phyloP scores from a whole-genome alignment of 2,113 vertebrate genomes.

The Cepphus grylle region DNA sequence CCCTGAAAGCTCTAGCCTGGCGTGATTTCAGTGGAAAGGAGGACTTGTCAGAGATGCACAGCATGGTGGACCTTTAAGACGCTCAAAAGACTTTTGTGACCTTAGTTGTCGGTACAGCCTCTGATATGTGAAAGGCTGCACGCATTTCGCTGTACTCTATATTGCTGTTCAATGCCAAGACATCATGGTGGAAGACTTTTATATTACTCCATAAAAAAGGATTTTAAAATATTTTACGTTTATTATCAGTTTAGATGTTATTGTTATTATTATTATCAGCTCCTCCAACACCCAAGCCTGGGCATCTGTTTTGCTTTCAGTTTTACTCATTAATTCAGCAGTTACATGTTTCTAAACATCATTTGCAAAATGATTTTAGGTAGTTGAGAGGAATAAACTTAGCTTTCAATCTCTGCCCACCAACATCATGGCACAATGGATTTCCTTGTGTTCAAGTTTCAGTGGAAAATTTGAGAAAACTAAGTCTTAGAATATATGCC shows the following conservation, averaged over 20 bases:
- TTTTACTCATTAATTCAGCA: neutral
- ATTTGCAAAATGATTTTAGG: neutral
- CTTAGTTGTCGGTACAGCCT: neutral
- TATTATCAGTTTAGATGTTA: neutral
- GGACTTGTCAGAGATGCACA: neutral
- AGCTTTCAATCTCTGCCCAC: neutral
- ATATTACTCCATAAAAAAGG: neutral
- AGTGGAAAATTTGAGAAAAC: neutral
- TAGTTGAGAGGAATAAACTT: neutral
- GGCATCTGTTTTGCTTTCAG: neutral
- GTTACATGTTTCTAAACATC: neutral
- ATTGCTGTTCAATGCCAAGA: neutral
- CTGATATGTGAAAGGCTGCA: neutral
- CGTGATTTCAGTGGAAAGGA: neutral
- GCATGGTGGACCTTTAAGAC: too few species aligned
- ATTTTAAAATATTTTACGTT: neutral
- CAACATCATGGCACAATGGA: neutral
- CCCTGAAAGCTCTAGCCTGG: neutral
- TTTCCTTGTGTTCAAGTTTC: neutral
- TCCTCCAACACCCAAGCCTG: neutral
- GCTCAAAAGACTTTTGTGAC: neutral
- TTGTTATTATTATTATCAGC: neutral
- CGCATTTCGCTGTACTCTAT: neutral
- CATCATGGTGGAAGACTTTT: neutral
- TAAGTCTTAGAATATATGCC: neutral